Evolutionary conservation across 2,888 invertebrate species (phyloP).

Genomic region (Volucella inanis): DNA sequence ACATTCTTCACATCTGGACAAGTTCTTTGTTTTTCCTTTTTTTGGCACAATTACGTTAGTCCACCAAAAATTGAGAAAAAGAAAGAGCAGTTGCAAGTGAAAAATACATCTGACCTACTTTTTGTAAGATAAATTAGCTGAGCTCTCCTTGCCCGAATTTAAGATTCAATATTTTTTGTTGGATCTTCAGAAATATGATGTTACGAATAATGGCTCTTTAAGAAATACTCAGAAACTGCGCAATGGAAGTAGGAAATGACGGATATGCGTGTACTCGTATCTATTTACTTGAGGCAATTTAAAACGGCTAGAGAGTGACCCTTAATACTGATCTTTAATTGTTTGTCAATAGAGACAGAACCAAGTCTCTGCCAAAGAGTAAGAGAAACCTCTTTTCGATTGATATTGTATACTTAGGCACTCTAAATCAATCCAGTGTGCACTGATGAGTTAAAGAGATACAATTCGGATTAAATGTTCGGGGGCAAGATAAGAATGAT

Average conservation of each 20-base stretch:
- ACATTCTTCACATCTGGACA: conserved; percentile 29
- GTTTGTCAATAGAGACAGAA: neutral
- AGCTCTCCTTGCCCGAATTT: neutral
- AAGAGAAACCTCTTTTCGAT: neutral
- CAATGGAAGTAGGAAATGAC: neutral
- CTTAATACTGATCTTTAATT: neutral
- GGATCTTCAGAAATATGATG: conserved; percentile 27
- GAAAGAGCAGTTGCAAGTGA: neutral
- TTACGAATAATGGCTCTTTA: conserved; percentile 1
- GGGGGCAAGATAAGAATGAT: neutral
- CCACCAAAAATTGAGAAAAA: conserved; percentile 42
- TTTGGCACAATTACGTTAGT: conserved; percentile 52
- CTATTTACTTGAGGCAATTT: too few relatives aligned
- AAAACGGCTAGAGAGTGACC: too few relatives aligned
- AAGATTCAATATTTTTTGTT: conserved; percentile 28
- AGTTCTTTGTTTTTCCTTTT: neutral
- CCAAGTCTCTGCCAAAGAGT: neutral
- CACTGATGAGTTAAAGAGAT: conserved; percentile 3
- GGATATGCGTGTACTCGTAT: neutral
- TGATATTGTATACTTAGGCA: too few relatives aligned
- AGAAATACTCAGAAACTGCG: neutral
- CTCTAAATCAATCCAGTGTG: too few relatives aligned
- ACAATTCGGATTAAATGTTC: too few relatives aligned
- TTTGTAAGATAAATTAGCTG: conserved; percentile 6
- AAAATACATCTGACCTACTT: conserved; percentile 53